phyloP scores from a whole-genome alignment of 2,888 invertebrate species.

The Lasioglossum zephyrum region DNA sequence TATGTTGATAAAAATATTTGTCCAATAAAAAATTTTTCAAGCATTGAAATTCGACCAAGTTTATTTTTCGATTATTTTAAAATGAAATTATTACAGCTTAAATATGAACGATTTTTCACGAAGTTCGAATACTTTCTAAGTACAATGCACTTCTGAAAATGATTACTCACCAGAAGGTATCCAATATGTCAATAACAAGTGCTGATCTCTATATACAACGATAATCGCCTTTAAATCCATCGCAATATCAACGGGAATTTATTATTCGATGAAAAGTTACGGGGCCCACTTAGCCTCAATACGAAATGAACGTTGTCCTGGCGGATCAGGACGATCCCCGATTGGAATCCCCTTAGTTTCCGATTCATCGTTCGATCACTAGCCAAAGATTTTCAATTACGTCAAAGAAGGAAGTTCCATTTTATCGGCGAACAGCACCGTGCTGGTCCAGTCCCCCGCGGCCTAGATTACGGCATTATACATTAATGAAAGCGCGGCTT shows the following conservation, averaged over 20 bases:
- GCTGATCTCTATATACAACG: background rate
- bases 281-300: background rate
- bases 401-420: constrained; percentile 50
- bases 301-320: background rate
- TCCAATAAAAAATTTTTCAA: background rate
- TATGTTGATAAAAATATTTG: no score
- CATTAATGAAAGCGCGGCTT: constrained; percentile 62
- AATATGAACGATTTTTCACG: background rate
- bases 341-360: constrained; percentile 27
- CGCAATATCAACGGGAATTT: background rate
- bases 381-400: constrained; percentile 59
- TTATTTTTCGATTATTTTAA: no score
- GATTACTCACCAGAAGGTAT: background rate
- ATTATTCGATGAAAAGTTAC: constrained; percentile 2
- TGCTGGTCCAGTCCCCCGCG: background rate
- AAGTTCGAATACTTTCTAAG: background rate
- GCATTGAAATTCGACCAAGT: no score
- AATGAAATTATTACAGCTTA: background rate
- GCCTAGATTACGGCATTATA: constrained; percentile 59
- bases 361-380: constrained; percentile 39
- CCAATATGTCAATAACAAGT: background rate
- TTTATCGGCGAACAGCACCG: constrained; percentile 40
- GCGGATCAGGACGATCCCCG: background rate
- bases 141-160: background rate
- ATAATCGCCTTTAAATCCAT: background rate